phyloP scores from a whole-genome alignment of 2,797 vertebrate genomes.

The Sandelia bainsii region DNA sequence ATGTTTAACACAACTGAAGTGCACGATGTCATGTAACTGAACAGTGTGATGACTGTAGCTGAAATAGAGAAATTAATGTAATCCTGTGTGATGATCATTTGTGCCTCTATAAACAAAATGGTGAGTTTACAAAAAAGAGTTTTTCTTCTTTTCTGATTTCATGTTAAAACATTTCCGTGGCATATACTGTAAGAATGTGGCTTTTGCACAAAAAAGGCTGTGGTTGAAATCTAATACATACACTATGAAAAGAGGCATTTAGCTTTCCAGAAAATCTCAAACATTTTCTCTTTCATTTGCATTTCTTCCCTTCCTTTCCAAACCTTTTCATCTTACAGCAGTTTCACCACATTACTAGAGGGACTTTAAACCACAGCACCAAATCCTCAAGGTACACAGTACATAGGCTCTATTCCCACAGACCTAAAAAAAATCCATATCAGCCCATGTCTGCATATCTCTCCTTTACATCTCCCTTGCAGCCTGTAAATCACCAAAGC shows the following conservation, averaged over 20 bases:
- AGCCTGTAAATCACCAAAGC: constrained; percentile 83
- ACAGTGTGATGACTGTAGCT: neutral
- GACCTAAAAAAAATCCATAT: constrained; percentile 59
- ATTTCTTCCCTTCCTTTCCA: constrained; percentile 58
- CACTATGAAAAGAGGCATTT: constrained; percentile 60
- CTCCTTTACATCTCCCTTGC: constrained; percentile 76
- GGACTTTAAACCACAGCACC: constrained; percentile 67
- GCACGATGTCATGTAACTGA: neutral
- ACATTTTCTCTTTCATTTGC: constrained; percentile 62
- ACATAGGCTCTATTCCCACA: constrained; percentile 68
- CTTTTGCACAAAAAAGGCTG: constrained; percentile 28
- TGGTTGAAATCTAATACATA: constrained; percentile 68
- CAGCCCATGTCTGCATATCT: constrained; percentile 71
- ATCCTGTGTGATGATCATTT: neutral
- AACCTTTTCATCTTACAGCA: constrained; percentile 72
- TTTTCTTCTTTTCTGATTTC: constrained; percentile 28
- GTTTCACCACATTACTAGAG: constrained; percentile 64
- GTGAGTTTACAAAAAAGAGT: neutral
- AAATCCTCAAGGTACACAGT: constrained; percentile 63
- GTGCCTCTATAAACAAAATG: neutral
- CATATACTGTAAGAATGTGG: constrained; percentile 37
- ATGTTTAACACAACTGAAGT: neutral
- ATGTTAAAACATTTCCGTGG: constrained; percentile 44
- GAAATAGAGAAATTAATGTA: neutral
- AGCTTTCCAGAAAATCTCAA: constrained; percentile 60